These are phyloP conservation scores for Accipiter virgatus DNA, from an alignment of 2,113 vertebrate genomes.

Conservation along the genomic window DNA sequence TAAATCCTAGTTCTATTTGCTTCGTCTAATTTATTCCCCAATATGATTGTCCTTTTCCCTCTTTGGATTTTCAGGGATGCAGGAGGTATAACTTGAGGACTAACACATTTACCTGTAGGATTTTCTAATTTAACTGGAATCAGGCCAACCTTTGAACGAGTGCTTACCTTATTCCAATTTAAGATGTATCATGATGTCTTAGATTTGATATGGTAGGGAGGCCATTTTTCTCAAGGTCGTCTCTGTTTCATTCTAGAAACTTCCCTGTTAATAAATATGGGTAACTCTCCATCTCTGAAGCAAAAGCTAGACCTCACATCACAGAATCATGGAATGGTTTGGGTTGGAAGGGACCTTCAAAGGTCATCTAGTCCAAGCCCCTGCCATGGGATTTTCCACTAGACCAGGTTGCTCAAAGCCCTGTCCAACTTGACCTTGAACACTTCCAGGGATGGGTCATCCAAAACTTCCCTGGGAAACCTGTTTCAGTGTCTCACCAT, in stretches of 20 bases:
- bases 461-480: neutral
- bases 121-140: neutral
- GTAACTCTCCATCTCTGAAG: neutral
- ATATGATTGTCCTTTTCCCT: neutral
- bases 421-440: neutral
- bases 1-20: neutral
- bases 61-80: neutral
- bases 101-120: neutral
- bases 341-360: neutral
- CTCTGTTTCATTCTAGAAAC: neutral
- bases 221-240: neutral
- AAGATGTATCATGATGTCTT: neutral
- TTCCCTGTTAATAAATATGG: neutral
- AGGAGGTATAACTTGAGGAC: neutral
- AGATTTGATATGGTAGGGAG: neutral
- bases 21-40: neutral
- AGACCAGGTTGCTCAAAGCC: neutral
- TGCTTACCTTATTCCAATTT: neutral
- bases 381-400: fast-evolving
- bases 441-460: neutral
- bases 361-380: fast-evolving
- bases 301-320: neutral
- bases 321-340: neutral
- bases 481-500: neutral
- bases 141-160: neutral